These are phyloP conservation scores for Burhinus bistriatus DNA, from an alignment of 2,113 vertebrate species.

Conservation along the genomic window DNA sequence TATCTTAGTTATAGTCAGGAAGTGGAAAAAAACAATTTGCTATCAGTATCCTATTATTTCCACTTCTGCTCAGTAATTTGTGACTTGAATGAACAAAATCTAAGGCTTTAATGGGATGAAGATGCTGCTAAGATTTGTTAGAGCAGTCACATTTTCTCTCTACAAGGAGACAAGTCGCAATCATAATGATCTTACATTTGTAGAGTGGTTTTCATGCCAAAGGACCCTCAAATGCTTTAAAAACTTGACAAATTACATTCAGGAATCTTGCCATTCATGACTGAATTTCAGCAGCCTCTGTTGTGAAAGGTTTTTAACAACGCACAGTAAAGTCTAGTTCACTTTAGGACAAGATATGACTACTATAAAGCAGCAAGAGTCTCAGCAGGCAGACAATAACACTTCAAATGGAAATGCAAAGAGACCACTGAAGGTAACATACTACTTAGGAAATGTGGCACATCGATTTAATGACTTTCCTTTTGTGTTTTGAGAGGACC, in stretches of 20 bases:
- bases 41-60: slow-evolving; percentile 48
- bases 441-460: not conserved
- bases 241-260: not conserved
- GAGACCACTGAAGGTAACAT: not conserved
- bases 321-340: not conserved
- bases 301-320: not conserved
- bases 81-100: slow-evolving; percentile 56
- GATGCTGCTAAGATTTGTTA: slow-evolving; percentile 5
- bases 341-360: not conserved
- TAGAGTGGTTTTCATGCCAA: not conserved
- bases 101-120: not conserved
- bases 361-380: not conserved
- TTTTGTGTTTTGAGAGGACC: slow-evolving; percentile 12
- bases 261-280: not conserved
- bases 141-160: not conserved
- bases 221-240: not conserved
- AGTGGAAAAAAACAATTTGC: slow-evolving; percentile 42
- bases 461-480: not conserved
- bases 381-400: slow-evolving; percentile 26
- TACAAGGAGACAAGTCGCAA: not conserved
- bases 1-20: slow-evolving; percentile 48
- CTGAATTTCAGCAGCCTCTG: not conserved
- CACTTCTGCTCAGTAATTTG: slow-evolving; percentile 44
- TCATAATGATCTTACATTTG: not conserved
- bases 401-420: slow-evolving; percentile 18